Base-by-base conservation (phyloP, 92 coral and sea anemone species). In the Actinostola sp. region DNA sequence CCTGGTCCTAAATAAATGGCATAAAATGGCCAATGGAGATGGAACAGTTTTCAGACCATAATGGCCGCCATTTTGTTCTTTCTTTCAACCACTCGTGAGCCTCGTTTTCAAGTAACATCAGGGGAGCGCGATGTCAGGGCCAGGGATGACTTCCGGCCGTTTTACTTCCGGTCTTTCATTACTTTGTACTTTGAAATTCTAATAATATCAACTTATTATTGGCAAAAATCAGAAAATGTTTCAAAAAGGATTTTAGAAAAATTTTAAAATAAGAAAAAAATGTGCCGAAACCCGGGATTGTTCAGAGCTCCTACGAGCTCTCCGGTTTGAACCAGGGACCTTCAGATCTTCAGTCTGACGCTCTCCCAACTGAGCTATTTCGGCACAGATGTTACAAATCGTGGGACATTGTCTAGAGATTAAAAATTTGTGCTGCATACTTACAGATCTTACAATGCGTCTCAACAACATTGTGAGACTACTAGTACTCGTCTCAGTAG, bases 331-430 rank as follows among this genome's bases (percentile, higher is more conserved):
- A 85, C 90, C 86, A 85, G 90, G 90, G 86, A 85, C 90, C 90
- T 85, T 85, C 90, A 85, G 90, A 85, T 85, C 90, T 85, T 85
- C 90, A 86, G 90, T 86, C 90, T 86, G 90, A 80, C 90, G 90
- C 86, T 86, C 90, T 86, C 90, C 90, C 90, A 86, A 86, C 90
- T 85, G 90, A 85, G 86, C 90, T 85, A 86, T 80, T 82, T 73
- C 90, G 90, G 83, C 90, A 36, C n/a, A n/a, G n/a, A n/a, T n/a
- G n/a, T n/a, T n/a, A n/a, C n/a, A n/a, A n/a, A n/a, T n/a, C n/a
- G n/a, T n/a, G n/a, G n/a, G n/a, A n/a, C n/a, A n/a, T n/a, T n/a
- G n/a, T n/a, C n/a, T n/a, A n/a, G n/a, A n/a, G n/a, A n/a, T n/a
- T n/a, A n/a, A n/a, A n/a, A n/a, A n/a, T n/a, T n/a, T n/a, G n/a